Conservation (phyloP, 2,113 vertebrate species). For the Perccottus glenii region DNA sequence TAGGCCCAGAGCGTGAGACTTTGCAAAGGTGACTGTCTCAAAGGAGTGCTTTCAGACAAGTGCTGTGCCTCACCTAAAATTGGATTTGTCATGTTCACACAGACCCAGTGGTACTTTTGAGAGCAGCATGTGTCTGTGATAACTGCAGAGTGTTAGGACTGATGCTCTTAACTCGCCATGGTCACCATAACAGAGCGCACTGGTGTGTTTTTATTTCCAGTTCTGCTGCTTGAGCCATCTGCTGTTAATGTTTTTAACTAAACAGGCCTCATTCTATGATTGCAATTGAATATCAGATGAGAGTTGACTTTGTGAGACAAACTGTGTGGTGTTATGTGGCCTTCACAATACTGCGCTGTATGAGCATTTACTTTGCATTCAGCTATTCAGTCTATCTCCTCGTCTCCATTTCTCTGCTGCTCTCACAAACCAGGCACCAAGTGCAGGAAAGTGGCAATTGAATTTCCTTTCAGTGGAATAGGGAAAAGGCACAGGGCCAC, state of each 20-base stretch:
- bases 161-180: not conserved
- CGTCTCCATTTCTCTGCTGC: constrained; percentile 20
- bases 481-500: constrained; percentile 63
- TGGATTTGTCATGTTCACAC: constrained; percentile 36
- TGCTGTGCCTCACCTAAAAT: constrained; percentile 27
- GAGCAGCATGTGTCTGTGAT: constrained; percentile 17
- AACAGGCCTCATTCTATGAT: constrained; percentile 18
- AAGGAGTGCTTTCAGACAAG: constrained; percentile 34
- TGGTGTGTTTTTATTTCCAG: not conserved
- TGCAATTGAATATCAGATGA: not conserved
- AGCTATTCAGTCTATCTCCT: constrained; percentile 33
- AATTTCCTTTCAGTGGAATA: constrained; percentile 69
- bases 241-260: constrained; percentile 42
- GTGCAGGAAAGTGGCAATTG: constrained; percentile 60
- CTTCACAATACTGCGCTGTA: constrained; percentile 15
- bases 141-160: constrained; percentile 5
- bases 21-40: constrained; percentile 17
- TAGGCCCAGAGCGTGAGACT: constrained; percentile 17
- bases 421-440: constrained; percentile 33
- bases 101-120: constrained; percentile 24
- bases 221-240: constrained; percentile 54
- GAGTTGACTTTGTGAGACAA: constrained; percentile 31
- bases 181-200: not conserved
- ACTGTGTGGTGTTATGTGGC: constrained; percentile 17
- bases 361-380: constrained; percentile 57